These are phyloP conservation scores for Xiphorhynchus elegans DNA, from an alignment of 2,113 vertebrate species.

Conservation along the genomic window DNA sequence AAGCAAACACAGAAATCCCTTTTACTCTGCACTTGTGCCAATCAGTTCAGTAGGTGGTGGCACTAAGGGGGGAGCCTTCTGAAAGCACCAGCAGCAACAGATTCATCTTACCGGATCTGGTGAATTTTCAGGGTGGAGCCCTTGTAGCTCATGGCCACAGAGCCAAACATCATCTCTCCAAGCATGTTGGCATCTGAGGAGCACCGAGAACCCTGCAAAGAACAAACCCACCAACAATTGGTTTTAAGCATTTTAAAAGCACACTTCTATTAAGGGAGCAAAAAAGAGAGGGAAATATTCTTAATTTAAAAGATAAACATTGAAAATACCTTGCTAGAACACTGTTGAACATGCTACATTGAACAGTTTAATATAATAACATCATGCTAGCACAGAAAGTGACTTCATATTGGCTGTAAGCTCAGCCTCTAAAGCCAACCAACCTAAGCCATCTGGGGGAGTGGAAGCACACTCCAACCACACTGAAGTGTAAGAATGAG, in stretches of 20 bases:
- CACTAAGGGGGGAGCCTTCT: neutral
- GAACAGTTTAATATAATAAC: neutral
- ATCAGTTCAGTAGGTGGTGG: neutral
- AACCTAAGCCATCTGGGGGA: neutral
- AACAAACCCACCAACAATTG: neutral
- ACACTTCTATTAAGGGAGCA: neutral
- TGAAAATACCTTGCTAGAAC: neutral
- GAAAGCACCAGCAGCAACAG: neutral
- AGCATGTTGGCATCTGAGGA: constrained; percentile 97
- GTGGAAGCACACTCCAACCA: neutral
- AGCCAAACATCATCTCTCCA: constrained; percentile 99
- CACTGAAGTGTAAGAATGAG: neutral
- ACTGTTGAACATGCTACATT: neutral
- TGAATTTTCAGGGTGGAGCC: constrained; percentile 98
- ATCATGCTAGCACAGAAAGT: neutral
- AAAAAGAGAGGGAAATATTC: neutral
- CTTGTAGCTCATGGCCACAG: constrained; percentile 99
- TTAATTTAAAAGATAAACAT: neutral
- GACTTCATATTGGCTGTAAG: neutral
- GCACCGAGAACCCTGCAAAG: constrained; percentile 84
- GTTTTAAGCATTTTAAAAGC: neutral
- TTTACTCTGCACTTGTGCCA: neutral
- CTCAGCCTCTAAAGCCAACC: neutral
- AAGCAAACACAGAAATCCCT: neutral
- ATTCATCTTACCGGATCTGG: constrained; percentile 88